A percentile compares a stretch with the other conserved stretches of the same genome.
Conservation (phyloP, 2,888 invertebrate species). For the Buathra laborator region DNA sequence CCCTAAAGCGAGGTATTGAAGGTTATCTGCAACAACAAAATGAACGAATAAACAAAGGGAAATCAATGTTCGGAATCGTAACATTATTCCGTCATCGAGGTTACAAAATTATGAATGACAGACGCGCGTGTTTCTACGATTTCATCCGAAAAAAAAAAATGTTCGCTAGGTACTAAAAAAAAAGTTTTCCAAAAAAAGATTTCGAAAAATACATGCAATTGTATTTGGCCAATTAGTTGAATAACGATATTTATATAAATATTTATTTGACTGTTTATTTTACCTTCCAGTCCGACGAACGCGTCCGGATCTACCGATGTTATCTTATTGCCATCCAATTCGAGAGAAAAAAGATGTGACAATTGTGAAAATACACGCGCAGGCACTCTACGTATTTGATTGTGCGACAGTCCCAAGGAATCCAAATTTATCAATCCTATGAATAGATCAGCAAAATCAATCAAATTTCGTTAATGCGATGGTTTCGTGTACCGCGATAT, state of each 20-base stretch:
- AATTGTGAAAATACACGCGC: conserved; percentile 94
- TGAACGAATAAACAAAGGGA: neutral
- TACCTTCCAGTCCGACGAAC: conserved; percentile 95
- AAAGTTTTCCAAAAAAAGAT: too few relatives aligned
- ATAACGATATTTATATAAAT: too few relatives aligned
- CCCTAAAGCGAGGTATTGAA: conserved; percentile 95
- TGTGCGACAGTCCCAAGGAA: conserved; percentile 94
- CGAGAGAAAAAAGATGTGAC: conserved; percentile 93
- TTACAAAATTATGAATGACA: too few relatives aligned
- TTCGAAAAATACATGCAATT: too few relatives aligned
- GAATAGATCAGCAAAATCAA: conserved; percentile 55
- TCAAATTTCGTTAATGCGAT: neutral
- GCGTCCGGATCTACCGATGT: conserved; percentile 93
- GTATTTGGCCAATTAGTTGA: too few relatives aligned
- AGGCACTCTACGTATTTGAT: conserved; percentile 92
- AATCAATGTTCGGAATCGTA: neutral
- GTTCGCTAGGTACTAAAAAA: too few relatives aligned
- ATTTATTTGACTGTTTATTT: conserved; percentile 71
- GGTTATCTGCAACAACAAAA: conserved; percentile 89
- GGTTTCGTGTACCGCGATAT: neutral
- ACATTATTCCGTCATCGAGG: too few relatives aligned
- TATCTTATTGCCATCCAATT: conserved; percentile 95
- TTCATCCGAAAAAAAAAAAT: too few relatives aligned
- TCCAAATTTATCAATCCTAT: conserved; percentile 93
- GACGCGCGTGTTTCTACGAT: too few relatives aligned